Conservation (phyloP, 2,797 vertebrate species). For the Adelosebastes latens region DNA sequence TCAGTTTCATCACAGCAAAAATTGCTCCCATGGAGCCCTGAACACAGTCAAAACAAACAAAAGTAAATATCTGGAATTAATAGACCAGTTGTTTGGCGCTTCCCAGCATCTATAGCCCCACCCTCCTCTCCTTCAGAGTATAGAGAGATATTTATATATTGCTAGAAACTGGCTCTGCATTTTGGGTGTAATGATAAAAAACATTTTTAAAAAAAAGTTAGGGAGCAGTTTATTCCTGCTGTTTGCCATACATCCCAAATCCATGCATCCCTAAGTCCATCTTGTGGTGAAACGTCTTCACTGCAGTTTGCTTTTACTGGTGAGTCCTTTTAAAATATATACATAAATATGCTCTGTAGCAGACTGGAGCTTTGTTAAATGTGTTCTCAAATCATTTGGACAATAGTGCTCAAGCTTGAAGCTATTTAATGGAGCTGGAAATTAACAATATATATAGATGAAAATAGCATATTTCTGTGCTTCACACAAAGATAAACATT, state of each 20-base stretch:
- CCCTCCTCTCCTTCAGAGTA: slow-evolving; percentile 19
- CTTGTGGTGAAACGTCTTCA: slow-evolving; percentile 77
- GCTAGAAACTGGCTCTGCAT: slow-evolving; percentile 17
- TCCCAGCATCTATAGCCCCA: neutral
- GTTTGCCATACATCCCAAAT: slow-evolving; percentile 31
- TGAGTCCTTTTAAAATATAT: neutral
- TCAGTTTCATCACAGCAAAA: slow-evolving; percentile 80
- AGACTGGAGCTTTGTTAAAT: neutral
- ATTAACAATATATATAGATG: neutral
- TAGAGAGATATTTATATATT: slow-evolving; percentile 29
- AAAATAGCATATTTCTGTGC: neutral
- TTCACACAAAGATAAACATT: neutral
- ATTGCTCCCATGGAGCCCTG: slow-evolving; percentile 80
- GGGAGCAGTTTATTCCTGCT: neutral
- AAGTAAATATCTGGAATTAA: slow-evolving; percentile 81
- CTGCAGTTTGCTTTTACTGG: slow-evolving; percentile 57
- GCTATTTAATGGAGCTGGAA: neutral
- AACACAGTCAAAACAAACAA: slow-evolving; percentile 80
- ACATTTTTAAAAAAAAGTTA: neutral
- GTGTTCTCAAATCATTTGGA: neutral
- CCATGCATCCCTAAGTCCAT: slow-evolving; percentile 74
- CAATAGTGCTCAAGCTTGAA: neutral
- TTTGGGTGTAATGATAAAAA: slow-evolving; percentile 6
- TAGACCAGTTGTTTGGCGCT: slow-evolving; percentile 58
- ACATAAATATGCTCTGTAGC: neutral